Evolutionary conservation across 2,113 vertebrate species (phyloP).

Genomic region (Lichenostomus cassidix): DNA sequence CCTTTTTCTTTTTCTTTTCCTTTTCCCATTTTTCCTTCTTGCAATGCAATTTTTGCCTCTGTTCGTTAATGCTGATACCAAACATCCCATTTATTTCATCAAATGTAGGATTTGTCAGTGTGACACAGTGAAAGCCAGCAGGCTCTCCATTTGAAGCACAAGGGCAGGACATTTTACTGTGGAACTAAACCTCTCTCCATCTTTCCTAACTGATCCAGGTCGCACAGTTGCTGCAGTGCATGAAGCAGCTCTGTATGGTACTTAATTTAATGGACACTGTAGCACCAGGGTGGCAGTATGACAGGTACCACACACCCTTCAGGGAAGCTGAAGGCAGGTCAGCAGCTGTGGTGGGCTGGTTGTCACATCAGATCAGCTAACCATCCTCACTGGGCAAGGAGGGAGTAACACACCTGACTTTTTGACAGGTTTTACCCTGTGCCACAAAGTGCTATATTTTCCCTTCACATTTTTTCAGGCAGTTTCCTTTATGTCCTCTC

Average conservation of each 20-base stretch:
- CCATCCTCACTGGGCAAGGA: neutral
- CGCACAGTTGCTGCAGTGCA: neutral
- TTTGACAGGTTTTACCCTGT: neutral
- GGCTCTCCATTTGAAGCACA: rapidly evolving
- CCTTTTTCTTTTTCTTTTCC: rapidly evolving
- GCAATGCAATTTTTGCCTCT: neutral
- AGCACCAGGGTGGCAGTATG: rapidly evolving
- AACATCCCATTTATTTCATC: neutral
- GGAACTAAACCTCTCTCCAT: neutral
- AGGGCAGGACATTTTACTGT: neutral
- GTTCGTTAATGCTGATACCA: neutral
- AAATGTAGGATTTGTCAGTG: neutral
- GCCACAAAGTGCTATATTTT: neutral
- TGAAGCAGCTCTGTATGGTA: rapidly evolving
- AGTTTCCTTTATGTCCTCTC: neutral
- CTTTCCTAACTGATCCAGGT: neutral
- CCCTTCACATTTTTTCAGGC: neutral
- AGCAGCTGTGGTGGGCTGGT: neutral
- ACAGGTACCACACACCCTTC: too few relatives aligned
- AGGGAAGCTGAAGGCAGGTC: neutral
- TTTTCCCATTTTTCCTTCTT: neutral
- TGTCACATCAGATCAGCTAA: neutral
- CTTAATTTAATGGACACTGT: neutral
- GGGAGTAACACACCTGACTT: neutral
- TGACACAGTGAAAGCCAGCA: neutral